A percentile compares a stretch with the other conserved stretches of the same genome.
phyloP scores from a whole-genome alignment of 2,797 vertebrate species.

The Oreortyx pictus region DNA sequence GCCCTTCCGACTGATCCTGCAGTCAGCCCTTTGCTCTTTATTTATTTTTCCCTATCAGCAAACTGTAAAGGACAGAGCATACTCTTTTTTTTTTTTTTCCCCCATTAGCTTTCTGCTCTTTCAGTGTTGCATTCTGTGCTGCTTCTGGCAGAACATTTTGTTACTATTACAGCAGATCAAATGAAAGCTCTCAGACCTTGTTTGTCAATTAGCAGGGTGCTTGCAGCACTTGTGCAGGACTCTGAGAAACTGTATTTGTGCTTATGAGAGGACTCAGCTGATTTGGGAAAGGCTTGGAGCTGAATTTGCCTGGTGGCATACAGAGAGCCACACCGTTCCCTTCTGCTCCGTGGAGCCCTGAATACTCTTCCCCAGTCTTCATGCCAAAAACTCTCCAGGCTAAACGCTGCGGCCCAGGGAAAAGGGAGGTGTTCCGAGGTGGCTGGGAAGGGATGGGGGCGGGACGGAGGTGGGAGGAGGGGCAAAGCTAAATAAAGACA shows the following conservation, averaged over 20 bases:
- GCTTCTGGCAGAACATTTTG: constrained; percentile 62
- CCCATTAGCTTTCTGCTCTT: not conserved
- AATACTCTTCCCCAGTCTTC: not conserved
- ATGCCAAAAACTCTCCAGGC: not conserved
- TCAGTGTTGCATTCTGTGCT: not conserved
- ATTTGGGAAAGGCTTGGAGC: constrained; percentile 2
- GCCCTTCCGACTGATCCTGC: not conserved
- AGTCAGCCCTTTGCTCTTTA: constrained; percentile 47
- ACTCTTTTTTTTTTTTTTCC: not conserved
- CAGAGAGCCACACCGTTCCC: not conserved
- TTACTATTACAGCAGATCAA: constrained; percentile 31
- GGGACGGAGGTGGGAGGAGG: not conserved
- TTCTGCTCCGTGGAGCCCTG: not conserved
- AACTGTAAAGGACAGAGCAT: constrained; percentile 6
- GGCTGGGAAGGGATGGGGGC: too few species aligned
- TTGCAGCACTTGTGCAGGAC: constrained; percentile 6
- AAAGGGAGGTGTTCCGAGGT: not conserved
- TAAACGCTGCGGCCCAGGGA: not conserved
- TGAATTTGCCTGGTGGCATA: not conserved
- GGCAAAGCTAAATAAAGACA: not conserved
- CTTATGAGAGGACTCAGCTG: constrained; percentile 2
- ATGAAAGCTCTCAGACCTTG: constrained; percentile 2
- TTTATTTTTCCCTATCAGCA: constrained; percentile 70
- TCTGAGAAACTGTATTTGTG: not conserved
- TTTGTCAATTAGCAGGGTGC: not conserved